phyloP scores from a whole-genome alignment of 2,888 invertebrate species.

The Drosophila mercatorum region DNA sequence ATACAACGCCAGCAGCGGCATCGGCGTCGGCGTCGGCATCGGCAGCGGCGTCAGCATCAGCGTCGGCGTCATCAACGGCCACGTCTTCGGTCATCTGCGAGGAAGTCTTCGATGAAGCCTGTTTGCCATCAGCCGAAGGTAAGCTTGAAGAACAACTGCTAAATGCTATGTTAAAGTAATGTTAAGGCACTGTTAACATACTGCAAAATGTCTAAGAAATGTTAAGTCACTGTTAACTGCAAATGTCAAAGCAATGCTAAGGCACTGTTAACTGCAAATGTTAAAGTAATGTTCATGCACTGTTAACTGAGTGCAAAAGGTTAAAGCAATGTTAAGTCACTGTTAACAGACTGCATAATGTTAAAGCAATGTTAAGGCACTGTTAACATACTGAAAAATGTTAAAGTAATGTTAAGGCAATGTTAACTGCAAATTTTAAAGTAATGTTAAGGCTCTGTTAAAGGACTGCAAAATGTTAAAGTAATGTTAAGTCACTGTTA shows the following conservation, averaged over 20 bases:
- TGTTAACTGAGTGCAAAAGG: neutral
- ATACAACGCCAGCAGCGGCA: constrained; percentile 57
- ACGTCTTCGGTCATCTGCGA: constrained; percentile 88
- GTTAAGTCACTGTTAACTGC: too few relatives aligned
- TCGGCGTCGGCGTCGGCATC: constrained; percentile 47
- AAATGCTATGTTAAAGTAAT: neutral
- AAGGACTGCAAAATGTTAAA: too few relatives aligned
- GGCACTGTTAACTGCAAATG: too few relatives aligned
- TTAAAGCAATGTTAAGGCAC: too few relatives aligned
- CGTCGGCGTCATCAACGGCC: constrained; percentile 69
- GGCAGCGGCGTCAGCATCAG: constrained; percentile 44
- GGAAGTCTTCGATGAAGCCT: constrained; percentile 93
- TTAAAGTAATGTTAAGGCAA: too few relatives aligned
- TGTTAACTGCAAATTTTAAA: too few relatives aligned
- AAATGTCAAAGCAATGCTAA: too few relatives aligned
- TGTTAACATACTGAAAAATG: too few relatives aligned
- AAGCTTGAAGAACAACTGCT: constrained; percentile 69
- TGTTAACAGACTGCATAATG: too few relatives aligned
- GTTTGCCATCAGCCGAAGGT: constrained; percentile 93
- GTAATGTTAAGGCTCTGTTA: too few relatives aligned
- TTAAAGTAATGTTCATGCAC: neutral
- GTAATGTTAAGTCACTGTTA: too few relatives aligned
- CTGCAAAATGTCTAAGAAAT: neutral
- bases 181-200: neutral
- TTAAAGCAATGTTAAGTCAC: too few relatives aligned